A percentile compares a stretch with the other conserved stretches of the same genome.
phyloP scores from a whole-genome alignment of 2,888 invertebrate genomes.

The Arge pagana region DNA sequence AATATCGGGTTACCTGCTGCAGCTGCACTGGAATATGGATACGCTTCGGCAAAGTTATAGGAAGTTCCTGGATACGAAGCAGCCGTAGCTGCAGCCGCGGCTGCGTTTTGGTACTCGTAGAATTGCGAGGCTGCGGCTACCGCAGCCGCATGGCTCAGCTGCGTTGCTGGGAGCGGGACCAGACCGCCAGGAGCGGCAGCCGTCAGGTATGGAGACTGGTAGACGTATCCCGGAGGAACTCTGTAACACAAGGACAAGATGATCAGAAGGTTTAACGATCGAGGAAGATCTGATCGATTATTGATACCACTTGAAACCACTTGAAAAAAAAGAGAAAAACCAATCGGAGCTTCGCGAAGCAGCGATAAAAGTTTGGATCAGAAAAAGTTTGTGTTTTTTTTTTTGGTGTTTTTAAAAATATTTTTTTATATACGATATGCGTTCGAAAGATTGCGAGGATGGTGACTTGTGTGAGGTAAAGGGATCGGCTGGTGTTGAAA shows the following conservation, averaged over 20 bases:
- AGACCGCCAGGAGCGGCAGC: slow-evolving; percentile 69
- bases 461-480: too few species aligned
- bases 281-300: too few species aligned
- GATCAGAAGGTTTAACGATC: background rate
- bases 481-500: too few species aligned
- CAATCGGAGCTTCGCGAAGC: too few species aligned
- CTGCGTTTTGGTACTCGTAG: slow-evolving; percentile 79
- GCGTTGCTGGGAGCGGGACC: slow-evolving; percentile 69
- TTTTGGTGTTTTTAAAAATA: too few species aligned
- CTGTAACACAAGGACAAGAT: slow-evolving; percentile 56
- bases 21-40: slow-evolving; percentile 70
- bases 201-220: slow-evolving; percentile 72
- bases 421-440: too few species aligned
- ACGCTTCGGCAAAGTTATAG: slow-evolving; percentile 74
- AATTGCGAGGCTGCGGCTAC: slow-evolving; percentile 81
- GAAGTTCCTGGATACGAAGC: slow-evolving; percentile 75
- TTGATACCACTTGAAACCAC: slow-evolving; percentile 16
- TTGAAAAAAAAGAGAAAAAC: background rate
- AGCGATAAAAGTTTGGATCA: too few species aligned
- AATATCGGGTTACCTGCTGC: slow-evolving; percentile 74
- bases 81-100: slow-evolving; percentile 69
- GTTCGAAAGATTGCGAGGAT: too few species aligned
- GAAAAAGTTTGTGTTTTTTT: too few species aligned
- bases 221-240: slow-evolving; percentile 78
- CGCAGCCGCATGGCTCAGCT: slow-evolving; percentile 75